Evolutionary conservation across 2,888 invertebrate genomes (phyloP), one percentile per base, ranked within the genome.

Genomic region (Boloria selene): DNA sequence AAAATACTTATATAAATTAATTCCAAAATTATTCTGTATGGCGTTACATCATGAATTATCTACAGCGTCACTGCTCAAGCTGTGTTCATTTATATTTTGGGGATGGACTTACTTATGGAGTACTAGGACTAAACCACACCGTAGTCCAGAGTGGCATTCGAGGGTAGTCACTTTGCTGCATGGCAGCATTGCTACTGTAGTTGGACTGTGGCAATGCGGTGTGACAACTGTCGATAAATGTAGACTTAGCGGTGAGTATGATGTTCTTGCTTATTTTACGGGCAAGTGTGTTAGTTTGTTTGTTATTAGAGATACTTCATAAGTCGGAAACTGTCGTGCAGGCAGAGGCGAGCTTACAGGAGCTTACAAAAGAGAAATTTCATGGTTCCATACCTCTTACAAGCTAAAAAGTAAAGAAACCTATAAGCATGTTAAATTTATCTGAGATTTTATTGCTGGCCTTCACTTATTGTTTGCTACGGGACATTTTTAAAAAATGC

Each of bases 81-180:
- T 89, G 18, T 47, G 76, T 6, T 90, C 91, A 1, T 90, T 90
- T 62, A 49, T 87, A n/a, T 80, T 83, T 60, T 91, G 91, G 90
- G 72, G 75, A 59, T 77, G 75, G 49, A 65, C 84, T 31, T 91
- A 91, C 73, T 22, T 87, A 16, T 74, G 76, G 65, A 80, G 78
- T 47, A 66, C 75, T 2, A 66, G 74, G 13, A 61, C 58, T 2
- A 65, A 71, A 17, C 79, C 81, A 1, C 68, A 72, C 0, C 73
- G 78, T 17, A 77, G 70, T 22, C 86, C 88, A 0, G 91, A 92
- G 67, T 90, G 86, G 85, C 81, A 81, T 67, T 86, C 87, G 0
- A 77, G 91, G 22, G 72, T 77, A 14, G 75, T 91, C 49, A 87
- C 91, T 0, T 73, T 92, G 7, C 68, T 90, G 13, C 91, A 92